phyloP scores from a whole-genome alignment of 2,888 invertebrate species.

The Brachylomia viminalis region DNA sequence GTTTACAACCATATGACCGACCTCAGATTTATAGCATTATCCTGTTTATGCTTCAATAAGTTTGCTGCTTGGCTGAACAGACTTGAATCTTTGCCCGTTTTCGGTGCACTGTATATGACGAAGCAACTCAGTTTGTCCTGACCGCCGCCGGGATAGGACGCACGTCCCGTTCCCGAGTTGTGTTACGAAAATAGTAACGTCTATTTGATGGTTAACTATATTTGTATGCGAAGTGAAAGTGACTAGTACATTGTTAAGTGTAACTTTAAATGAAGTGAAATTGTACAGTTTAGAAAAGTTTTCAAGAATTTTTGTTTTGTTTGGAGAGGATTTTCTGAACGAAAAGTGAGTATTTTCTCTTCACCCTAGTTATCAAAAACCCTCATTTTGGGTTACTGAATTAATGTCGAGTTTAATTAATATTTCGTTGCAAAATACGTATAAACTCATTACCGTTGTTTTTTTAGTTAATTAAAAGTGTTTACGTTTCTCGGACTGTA shows the following conservation, averaged over 20 bases:
- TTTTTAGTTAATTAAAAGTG: neutral
- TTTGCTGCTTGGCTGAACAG: constrained; percentile 79
- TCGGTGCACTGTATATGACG: constrained; percentile 67
- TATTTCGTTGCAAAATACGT: constrained; percentile 30
- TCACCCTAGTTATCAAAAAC: constrained; percentile 35
- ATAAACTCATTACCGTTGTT: constrained; percentile 17
- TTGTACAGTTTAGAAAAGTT: constrained; percentile 46
- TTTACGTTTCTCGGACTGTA: neutral
- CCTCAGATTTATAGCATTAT: constrained; percentile 80
- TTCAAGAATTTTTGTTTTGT: constrained; percentile 30
- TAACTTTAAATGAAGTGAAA: constrained; percentile 58
- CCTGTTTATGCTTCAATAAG: constrained; percentile 81
- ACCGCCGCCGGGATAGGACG: constrained; percentile 74
- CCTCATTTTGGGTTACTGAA: constrained; percentile 10
- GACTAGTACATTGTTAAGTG: constrained; percentile 68
- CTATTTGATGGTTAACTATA: constrained; percentile 63
- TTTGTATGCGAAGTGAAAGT: constrained; percentile 67
- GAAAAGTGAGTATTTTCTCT: constrained; percentile 63
- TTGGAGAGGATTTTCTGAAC: constrained; percentile 68
- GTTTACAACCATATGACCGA: constrained; percentile 73
- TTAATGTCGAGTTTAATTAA: constrained; percentile 22
- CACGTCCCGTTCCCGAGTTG: constrained; percentile 67
- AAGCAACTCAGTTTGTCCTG: constrained; percentile 72
- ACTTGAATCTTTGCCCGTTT: constrained; percentile 76
- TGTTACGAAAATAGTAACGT: constrained; percentile 83